Evolutionary conservation across 2,113 vertebrate species (phyloP).

Genomic region (Cephalophus harveyi): DNA sequence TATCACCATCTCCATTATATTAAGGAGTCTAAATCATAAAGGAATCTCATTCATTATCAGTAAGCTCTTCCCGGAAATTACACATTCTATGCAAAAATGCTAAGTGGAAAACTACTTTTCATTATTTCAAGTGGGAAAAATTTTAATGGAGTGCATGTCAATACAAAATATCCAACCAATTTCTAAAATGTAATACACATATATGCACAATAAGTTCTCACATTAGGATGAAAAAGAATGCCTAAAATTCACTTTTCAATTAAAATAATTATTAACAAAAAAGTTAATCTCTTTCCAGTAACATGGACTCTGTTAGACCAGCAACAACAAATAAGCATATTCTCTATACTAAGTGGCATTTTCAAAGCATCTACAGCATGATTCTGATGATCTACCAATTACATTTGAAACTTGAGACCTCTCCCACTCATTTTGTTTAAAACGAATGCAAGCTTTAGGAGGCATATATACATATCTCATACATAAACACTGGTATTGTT

Average conservation of each 20-base stretch:
- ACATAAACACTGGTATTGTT: neutral
- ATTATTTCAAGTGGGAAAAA: neutral
- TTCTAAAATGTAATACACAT: neutral
- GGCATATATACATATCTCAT: neutral
- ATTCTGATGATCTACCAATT: neutral
- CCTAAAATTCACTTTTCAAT: neutral
- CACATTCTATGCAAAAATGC: neutral
- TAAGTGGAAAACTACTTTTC: neutral
- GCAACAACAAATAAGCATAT: neutral
- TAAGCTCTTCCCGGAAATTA: neutral
- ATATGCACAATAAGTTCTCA: neutral
- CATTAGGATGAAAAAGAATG: neutral
- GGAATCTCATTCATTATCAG: neutral
- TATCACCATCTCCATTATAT: neutral
- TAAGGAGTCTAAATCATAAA: neutral
- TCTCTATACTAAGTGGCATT: neutral
- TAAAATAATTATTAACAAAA: neutral
- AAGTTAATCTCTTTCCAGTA: neutral
- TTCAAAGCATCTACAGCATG: neutral
- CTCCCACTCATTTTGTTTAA: neutral
- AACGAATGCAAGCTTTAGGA: neutral
- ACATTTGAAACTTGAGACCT: neutral
- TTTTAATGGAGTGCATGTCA: neutral
- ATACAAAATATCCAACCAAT: neutral
- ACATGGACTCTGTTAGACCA: neutral